Conservation (phyloP, 2,113 vertebrate species). For the Zosterops hypoxanthus region DNA sequence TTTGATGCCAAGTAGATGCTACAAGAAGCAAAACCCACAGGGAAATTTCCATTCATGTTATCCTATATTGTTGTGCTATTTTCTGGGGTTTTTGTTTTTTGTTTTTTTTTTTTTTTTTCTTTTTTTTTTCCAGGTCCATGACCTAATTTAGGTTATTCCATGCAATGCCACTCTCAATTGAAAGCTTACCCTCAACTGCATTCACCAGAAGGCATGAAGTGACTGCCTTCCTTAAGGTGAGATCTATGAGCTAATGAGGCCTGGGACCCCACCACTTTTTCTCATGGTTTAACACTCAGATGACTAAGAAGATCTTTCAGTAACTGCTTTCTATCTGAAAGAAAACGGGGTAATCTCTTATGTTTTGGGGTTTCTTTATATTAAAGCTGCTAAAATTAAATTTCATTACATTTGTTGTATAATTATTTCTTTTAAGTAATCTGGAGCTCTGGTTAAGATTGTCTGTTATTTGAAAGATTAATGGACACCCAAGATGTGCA, state of each 20-base stretch:
- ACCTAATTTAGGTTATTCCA: not conserved
- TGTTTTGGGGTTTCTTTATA: not conserved
- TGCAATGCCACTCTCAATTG: not conserved
- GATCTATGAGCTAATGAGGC: not conserved
- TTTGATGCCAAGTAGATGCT: not conserved
- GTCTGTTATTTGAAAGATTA: not conserved
- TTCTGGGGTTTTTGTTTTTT: no score
- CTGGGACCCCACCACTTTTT: not conserved
- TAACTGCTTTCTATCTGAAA: not conserved
- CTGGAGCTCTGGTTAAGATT: not conserved
- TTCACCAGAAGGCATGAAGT: not conserved
- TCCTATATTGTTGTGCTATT: rapidly evolving
- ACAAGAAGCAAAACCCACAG: not conserved
- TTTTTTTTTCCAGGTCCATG: not conserved
- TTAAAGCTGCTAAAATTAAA: not conserved
- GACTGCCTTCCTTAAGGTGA: not conserved
- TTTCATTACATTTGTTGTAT: not conserved
- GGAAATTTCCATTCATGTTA: not conserved
- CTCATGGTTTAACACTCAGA: not conserved
- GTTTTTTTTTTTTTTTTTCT: not conserved
- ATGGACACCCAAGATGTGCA: not conserved
- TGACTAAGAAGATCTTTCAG: not conserved
- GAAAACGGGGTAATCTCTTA: not conserved
- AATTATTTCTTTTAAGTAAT: not conserved
- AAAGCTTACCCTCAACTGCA: not conserved